Percentiles rank a stretch among this genome's conserved stretches.
phyloP scores from a whole-genome alignment of 1,140 invertebrate species.

The Diorhabda carinulata region DNA sequence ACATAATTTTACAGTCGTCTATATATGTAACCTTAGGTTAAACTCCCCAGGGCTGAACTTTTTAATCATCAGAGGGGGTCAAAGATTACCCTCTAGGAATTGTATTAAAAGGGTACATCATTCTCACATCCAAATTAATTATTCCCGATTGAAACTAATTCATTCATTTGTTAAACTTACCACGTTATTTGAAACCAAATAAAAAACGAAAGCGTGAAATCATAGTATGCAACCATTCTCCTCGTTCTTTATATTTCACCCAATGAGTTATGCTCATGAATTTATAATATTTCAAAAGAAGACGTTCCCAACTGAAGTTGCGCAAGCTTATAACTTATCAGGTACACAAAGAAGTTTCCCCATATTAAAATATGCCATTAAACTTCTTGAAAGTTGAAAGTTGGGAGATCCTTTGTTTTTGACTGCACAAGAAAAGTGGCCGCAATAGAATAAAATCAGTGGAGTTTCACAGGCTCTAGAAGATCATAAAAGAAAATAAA shows the following conservation, averaged over 20 bases:
- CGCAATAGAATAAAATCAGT: slow-evolving; percentile 1
- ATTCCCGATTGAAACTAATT: too few relatives aligned
- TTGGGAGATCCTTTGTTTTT: slow-evolving; percentile 2
- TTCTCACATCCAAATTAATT: too few relatives aligned
- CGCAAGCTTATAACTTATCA: neutral
- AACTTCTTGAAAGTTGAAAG: slow-evolving; percentile 3
- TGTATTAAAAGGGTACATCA: too few relatives aligned
- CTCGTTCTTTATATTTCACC: neutral
- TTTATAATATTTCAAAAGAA: slow-evolving; percentile 1
- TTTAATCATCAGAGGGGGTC: neutral
- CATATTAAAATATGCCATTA: slow-evolving; percentile 3
- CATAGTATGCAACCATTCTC: neutral
- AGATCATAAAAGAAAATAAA: slow-evolving; percentile 1
- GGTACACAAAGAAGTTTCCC: slow-evolving; percentile 1
- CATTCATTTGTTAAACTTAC: too few relatives aligned
- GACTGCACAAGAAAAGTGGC: neutral
- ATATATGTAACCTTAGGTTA: neutral
- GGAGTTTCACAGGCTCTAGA: neutral
- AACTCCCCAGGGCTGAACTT: neutral
- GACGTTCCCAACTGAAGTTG: slow-evolving; percentile 1
- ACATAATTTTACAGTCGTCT: neutral
- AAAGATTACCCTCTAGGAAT: neutral
- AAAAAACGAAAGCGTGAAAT: too few relatives aligned
- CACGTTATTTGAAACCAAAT: too few relatives aligned
- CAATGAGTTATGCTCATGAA: neutral